phyloP scores from a whole-genome alignment of 2,888 invertebrate species.

The Drosophila putrida region DNA sequence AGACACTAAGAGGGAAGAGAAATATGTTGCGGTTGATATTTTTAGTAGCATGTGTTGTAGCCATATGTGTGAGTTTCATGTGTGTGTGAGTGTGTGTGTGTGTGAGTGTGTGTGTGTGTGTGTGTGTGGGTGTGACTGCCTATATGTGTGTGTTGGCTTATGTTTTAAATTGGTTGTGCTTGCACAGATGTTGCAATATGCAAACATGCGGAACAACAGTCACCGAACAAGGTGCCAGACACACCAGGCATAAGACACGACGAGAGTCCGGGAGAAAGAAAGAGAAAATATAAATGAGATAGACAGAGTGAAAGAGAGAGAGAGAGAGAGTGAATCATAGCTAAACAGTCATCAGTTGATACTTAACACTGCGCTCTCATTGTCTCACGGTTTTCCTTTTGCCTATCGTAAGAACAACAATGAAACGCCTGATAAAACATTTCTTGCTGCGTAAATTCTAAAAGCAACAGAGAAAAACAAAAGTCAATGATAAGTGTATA shows the following conservation, averaged over 20 bases:
- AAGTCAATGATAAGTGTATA: conserved; percentile 5
- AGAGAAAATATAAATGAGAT: background rate
- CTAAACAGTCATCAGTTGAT: conserved; percentile 14
- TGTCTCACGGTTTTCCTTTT: conserved; percentile 7
- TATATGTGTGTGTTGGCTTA: conserved; percentile 43
- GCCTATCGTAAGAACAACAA: conserved; percentile 26
- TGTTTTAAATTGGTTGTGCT: conserved; percentile 74
- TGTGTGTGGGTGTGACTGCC: background rate
- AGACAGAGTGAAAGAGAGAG: background rate
- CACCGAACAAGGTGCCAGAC: conserved; percentile 64
- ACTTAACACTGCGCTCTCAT: conserved; percentile 12
- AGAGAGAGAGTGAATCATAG: conserved; percentile 27
- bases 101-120: conserved; percentile 7
- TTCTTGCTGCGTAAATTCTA: conserved; percentile 26
- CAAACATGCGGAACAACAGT: conserved; percentile 71
- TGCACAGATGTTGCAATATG: conserved; percentile 78
- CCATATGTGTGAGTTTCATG: conserved; percentile 16
- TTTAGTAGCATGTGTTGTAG: conserved; percentile 53
- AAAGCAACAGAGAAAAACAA: background rate
- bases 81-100: conserved; percentile 4
- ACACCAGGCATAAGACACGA: conserved; percentile 14
- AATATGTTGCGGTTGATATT: conserved; percentile 57
- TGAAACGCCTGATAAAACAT: conserved; percentile 42
- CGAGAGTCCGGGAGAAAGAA: background rate
- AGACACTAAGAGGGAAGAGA: conserved; percentile 16